Conservation (phyloP, 1,140 invertebrate species). For the Drosophila sp. region DNA sequence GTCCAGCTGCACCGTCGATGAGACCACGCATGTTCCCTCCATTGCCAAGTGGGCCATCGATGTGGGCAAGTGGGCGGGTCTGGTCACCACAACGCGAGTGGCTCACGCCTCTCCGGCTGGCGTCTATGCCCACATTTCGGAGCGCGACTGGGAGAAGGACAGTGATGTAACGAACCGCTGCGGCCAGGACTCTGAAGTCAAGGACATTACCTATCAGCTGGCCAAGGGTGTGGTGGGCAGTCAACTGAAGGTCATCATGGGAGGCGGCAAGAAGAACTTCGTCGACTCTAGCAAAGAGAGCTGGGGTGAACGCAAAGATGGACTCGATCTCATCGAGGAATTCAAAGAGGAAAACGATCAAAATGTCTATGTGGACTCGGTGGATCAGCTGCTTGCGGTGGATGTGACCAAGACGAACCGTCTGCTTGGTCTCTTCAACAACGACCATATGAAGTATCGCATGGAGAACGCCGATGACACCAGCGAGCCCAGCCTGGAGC, state of each 20-base stretch:
- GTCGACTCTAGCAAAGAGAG: conserved; percentile 82
- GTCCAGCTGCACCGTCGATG: conserved; percentile 85
- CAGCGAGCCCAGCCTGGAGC: conserved; percentile 87
- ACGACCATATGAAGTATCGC: conserved; percentile 84
- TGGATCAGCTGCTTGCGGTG: conserved; percentile 83
- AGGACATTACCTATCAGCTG: conserved; percentile 91
- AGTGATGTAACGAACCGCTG: conserved; percentile 83
- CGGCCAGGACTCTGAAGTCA: conserved; percentile 83
- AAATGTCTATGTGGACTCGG: conserved; percentile 87
- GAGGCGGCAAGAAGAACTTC: conserved; percentile 89
- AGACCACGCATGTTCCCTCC: conserved; percentile 86
- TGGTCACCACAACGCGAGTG: conserved; percentile 92
- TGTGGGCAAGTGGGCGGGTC: conserved; percentile 89
- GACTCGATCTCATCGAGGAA: conserved; percentile 88
- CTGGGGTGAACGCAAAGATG: conserved; percentile 85
- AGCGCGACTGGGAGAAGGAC: conserved; percentile 91
- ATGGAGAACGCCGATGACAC: conserved; percentile 83
- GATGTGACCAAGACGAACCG: conserved; percentile 75
- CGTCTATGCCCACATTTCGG: conserved; percentile 88
- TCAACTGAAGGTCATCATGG: conserved; percentile 87
- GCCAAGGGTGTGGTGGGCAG: conserved; percentile 86
- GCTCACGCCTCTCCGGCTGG: conserved; percentile 91
- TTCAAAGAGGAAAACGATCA: conserved; percentile 83
- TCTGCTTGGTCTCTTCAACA: conserved; percentile 84
- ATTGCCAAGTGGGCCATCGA: conserved; percentile 89